Percentiles rank a stretch among this genome's conserved stretches.
Evolutionary conservation across 2,113 vertebrate genomes (phyloP).

Genomic region (Lontra canadensis): DNA sequence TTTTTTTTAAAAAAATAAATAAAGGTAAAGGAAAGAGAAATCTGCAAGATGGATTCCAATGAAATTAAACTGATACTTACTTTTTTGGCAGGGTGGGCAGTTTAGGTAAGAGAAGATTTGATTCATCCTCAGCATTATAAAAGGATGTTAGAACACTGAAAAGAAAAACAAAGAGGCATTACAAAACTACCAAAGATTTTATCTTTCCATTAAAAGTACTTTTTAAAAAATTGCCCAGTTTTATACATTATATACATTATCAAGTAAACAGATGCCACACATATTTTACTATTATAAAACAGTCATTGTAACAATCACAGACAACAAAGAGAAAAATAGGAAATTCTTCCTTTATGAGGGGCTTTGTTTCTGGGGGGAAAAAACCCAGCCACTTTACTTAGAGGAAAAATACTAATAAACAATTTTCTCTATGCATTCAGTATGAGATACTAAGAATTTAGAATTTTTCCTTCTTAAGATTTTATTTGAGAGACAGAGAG

Average conservation of each 20-base stretch:
- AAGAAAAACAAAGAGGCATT: slow-evolving; percentile 70
- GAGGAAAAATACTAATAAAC: not conserved
- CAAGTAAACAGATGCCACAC: not conserved
- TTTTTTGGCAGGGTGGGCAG: slow-evolving; percentile 96
- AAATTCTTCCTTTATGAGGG: not conserved
- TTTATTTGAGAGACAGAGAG: not conserved
- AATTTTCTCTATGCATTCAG: not conserved
- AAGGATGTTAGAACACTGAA: slow-evolving; percentile 91
- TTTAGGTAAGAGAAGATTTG: slow-evolving; percentile 94
- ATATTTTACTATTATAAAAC: not conserved
- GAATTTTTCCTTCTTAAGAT: not conserved
- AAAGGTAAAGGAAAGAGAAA: not conserved
- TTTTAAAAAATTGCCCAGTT: not conserved
- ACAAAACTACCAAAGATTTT: not conserved
- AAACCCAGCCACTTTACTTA: not conserved
- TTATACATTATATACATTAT: not conserved
- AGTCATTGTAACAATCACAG: not conserved
- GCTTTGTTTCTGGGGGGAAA: not conserved
- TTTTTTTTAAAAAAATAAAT: not conserved
- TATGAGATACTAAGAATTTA: not conserved
- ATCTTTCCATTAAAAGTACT: slow-evolving; percentile 4
- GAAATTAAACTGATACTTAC: slow-evolving; percentile 80
- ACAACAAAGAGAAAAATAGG: not conserved
- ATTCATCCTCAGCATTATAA: slow-evolving; percentile 95
- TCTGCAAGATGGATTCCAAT: not conserved